Evolutionary conservation across 1,140 invertebrate species (phyloP).

Genomic region (Lysiphlebus fabarum): DNA sequence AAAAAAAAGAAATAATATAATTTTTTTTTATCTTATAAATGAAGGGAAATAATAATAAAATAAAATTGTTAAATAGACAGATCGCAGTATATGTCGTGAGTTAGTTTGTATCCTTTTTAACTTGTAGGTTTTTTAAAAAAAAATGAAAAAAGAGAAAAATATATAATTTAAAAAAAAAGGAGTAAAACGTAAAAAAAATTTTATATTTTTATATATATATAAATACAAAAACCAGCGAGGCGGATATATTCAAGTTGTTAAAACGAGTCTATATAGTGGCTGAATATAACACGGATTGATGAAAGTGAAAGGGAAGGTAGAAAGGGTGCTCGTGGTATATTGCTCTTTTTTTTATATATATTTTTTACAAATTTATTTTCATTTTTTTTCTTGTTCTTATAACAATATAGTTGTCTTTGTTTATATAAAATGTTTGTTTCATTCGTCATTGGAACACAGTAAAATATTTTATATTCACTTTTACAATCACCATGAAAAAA

Average conservation of each 20-base stretch:
- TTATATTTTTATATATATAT: background rate
- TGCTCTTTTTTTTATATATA: slow-evolving; percentile 14
- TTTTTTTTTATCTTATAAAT: too few species aligned
- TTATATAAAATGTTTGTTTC: too few species aligned
- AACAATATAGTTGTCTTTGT: too few species aligned
- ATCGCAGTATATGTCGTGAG: background rate
- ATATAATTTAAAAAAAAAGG: too few species aligned
- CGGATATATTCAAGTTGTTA: slow-evolving; percentile 1
- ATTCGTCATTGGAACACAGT: too few species aligned
- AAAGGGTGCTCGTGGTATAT: slow-evolving; percentile 28
- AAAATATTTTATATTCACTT: too few species aligned
- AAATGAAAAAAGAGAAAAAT: slow-evolving; percentile 13
- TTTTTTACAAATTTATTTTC: background rate
- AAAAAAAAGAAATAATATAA: too few species aligned
- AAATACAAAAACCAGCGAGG: background rate
- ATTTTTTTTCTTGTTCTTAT: background rate
- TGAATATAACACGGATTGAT: slow-evolving; percentile 28
- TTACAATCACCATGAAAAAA: too few species aligned
- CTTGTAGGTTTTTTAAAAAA: background rate
- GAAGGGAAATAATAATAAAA: too few species aligned
- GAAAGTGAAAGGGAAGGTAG: slow-evolving; percentile 42
- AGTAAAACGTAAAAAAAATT: too few species aligned
- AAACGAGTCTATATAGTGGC: too few species aligned
- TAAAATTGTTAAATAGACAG: background rate
- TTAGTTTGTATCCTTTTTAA: too few species aligned